Evolutionary conservation across 2,888 invertebrate species (phyloP).

Genomic region (Sarcophaga subvicina): DNA sequence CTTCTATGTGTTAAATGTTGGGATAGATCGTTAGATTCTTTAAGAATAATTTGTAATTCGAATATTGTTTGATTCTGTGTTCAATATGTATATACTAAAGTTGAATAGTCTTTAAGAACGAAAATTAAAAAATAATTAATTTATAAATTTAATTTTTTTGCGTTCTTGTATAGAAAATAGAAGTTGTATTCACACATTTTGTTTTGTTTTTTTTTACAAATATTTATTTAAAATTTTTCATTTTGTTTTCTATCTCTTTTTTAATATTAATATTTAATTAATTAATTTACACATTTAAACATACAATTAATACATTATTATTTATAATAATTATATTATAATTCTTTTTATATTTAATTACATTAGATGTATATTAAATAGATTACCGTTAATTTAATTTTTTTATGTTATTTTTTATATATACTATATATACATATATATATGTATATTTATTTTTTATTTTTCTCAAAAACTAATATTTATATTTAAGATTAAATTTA

Average conservation of each 20-base stretch:
- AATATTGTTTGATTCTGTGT: too few species aligned
- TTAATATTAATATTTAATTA: slow-evolving; percentile 68
- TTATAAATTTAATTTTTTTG: too few species aligned
- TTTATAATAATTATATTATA: slow-evolving; percentile 66
- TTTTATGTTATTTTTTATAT: slow-evolving; percentile 55
- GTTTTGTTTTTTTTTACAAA: slow-evolving; percentile 64
- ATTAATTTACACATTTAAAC: slow-evolving; percentile 71
- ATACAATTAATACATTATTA: slow-evolving; percentile 71
- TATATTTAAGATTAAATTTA: slow-evolving; percentile 68
- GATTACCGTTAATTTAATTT: slow-evolving; percentile 37
- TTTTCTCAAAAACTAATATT: slow-evolving; percentile 69
- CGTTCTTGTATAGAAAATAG: slow-evolving; percentile 54
- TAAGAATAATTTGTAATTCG: too few species aligned
- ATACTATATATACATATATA: slow-evolving; percentile 47
- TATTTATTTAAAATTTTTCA: slow-evolving; percentile 68
- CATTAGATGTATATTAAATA: slow-evolving; percentile 68
- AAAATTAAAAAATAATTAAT: too few species aligned
- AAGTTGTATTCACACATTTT: slow-evolving; percentile 39
- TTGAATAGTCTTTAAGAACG: too few species aligned
- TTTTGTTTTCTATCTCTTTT: slow-evolving; percentile 41
- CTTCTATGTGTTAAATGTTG: too few species aligned
- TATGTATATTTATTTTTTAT: slow-evolving; percentile 44
- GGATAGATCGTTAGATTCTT: too few species aligned
- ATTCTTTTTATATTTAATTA: slow-evolving; percentile 68
- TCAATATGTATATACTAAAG: too few species aligned